These are phyloP conservation scores for Pionites leucogaster DNA, from an alignment of 2,113 vertebrate species.

Conservation along the genomic window DNA sequence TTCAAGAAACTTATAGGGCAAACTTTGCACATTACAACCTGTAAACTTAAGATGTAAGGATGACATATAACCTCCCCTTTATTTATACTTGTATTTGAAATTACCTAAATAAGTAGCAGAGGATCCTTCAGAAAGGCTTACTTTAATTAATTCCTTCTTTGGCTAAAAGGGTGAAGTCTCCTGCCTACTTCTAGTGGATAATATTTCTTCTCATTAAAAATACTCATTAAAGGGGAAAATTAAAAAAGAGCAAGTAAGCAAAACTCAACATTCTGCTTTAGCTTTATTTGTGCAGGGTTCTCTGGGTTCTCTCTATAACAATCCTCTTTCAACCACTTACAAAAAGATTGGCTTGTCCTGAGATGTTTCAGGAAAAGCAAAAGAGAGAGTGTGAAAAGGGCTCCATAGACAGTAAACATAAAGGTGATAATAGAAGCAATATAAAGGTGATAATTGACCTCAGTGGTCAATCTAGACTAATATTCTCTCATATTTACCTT, in stretches of 20 bases:
- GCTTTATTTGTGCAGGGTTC: not conserved
- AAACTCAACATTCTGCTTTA: not conserved
- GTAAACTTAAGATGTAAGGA: not conserved
- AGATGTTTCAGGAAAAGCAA: not conserved
- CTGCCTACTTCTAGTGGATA: not conserved
- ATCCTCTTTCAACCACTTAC: not conserved
- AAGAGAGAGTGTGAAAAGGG: not conserved
- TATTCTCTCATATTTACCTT: not conserved
- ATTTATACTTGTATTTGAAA: not conserved
- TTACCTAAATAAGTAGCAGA: not conserved
- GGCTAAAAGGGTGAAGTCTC: not conserved
- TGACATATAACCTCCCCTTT: not conserved
- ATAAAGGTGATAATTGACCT: not conserved
- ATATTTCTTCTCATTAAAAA: not conserved
- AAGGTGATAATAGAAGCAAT: not conserved
- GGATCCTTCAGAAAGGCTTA: not conserved
- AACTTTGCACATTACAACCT: not conserved
- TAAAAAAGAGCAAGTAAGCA: not conserved
- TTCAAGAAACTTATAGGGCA: not conserved
- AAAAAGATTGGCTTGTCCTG: not conserved
- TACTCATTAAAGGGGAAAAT: not conserved
- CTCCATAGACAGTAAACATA: not conserved
- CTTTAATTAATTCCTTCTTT: not conserved
- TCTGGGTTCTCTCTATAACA: not conserved
- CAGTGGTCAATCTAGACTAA: not conserved